Percentiles rank a stretch among this genome's conserved stretches.
Conservation (phyloP, 2,888 invertebrate species). For the Nycteola revayana region DNA sequence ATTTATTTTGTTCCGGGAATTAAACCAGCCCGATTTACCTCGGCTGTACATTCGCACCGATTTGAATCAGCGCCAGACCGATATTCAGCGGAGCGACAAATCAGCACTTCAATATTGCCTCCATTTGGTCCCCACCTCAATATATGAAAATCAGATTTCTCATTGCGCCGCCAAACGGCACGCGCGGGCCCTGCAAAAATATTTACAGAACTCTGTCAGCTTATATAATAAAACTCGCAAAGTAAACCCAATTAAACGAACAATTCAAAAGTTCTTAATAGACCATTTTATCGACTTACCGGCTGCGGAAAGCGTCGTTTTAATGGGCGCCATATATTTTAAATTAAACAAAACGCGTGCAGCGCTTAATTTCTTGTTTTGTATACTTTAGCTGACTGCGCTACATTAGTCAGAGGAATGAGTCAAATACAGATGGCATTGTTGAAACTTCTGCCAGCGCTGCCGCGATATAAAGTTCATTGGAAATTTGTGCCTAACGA, state of each 20-base stretch:
- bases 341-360: slow-evolving; percentile 14
- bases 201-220: slow-evolving; percentile 38
- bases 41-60: slow-evolving; percentile 57
- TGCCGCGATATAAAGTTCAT: slow-evolving; percentile 19
- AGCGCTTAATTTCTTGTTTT: slow-evolving; percentile 13
- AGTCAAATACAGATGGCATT: slow-evolving; percentile 22
- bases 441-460: slow-evolving; percentile 16
- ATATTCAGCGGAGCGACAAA: slow-evolving; percentile 77
- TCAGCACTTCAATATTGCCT: slow-evolving; percentile 80
- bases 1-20: slow-evolving; percentile 48
- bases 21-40: slow-evolving; percentile 53
- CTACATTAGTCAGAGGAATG: slow-evolving; percentile 14
- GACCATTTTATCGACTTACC: slow-evolving; percentile 49
- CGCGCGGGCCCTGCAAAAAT: slow-evolving; percentile 21
- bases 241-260: slow-evolving; percentile 48
- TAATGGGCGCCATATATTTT: slow-evolving; percentile 25
- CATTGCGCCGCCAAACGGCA: slow-evolving; percentile 45
- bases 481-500: slow-evolving; percentile 12
- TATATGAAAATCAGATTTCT: slow-evolving; percentile 74
- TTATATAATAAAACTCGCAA: slow-evolving; percentile 36
- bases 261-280: slow-evolving; percentile 54
- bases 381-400: slow-evolving; percentile 7
- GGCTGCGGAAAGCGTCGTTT: slow-evolving; percentile 38
- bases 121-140: slow-evolving; percentile 74
- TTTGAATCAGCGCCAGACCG: slow-evolving; percentile 77